These are phyloP conservation scores for Benitochromis conjunctus DNA, from an alignment of 2,113 vertebrate species.

Conservation along the genomic window DNA sequence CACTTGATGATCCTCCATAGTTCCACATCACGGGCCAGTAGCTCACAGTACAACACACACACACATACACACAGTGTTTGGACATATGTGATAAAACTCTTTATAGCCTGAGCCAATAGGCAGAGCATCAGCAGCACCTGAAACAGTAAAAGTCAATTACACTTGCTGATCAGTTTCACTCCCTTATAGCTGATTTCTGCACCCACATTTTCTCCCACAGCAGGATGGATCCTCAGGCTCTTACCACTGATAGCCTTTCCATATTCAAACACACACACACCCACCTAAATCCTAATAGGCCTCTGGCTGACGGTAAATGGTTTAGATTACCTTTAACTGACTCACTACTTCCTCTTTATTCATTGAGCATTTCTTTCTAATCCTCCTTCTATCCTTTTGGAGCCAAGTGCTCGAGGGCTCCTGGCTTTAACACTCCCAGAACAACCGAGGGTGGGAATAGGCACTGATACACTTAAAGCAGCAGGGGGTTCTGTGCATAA, in stretches of 20 bases:
- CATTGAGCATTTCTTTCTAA: conserved; percentile 26
- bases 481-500: neutral
- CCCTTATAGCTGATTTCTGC: conserved; percentile 18
- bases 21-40: conserved; percentile 48
- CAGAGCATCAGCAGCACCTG: neutral
- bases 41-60: neutral
- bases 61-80: neutral
- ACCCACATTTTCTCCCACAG: neutral
- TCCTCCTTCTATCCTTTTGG: conserved; percentile 15
- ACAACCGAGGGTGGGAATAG: neutral
- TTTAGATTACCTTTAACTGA: conserved; percentile 45
- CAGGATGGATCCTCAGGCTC: neutral
- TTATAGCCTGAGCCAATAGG: conserved; percentile 8
- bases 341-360: conserved; percentile 39
- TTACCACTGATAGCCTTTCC: neutral
- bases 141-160: conserved; percentile 32
- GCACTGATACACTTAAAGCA: neutral
- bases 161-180: conserved; percentile 19
- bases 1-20: conserved; percentile 66
- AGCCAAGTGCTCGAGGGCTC: neutral
- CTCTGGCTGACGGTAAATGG: conserved; percentile 5
- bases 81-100: conserved; percentile 23
- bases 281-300: conserved; percentile 6
- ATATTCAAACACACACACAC: neutral
- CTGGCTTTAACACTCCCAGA: neutral